A percentile compares a stretch with the other conserved stretches of the same genome.
Evolutionary conservation across 2,888 invertebrate genomes (phyloP).

Genomic region (Pyrocoelia pectoralis): DNA sequence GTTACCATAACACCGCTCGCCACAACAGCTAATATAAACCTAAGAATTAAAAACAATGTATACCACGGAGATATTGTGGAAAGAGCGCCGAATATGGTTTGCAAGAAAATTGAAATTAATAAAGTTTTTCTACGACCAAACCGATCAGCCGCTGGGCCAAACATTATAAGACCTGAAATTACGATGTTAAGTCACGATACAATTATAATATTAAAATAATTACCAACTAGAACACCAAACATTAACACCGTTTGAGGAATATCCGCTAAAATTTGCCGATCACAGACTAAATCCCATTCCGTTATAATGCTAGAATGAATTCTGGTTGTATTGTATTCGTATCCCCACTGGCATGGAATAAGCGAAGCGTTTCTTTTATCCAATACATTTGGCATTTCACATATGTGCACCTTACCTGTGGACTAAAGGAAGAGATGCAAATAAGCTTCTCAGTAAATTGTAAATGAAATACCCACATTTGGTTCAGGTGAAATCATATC

Average conservation of each 20-base stretch:
- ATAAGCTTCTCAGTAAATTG: background rate
- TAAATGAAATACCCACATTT: background rate
- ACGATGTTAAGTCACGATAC: background rate
- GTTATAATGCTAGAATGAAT: conserved; percentile 71
- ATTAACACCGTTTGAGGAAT: conserved; percentile 69
- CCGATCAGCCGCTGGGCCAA: conserved; percentile 69
- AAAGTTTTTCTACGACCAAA: conserved; percentile 68
- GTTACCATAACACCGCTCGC: conserved; percentile 71
- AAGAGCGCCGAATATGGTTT: conserved; percentile 63
- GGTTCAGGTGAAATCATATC: conserved; percentile 48
- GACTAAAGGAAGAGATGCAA: background rate
- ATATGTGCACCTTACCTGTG: background rate
- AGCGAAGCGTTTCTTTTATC: background rate
- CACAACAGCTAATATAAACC: conserved; percentile 67
- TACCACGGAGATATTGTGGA: conserved; percentile 65
- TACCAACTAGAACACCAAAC: conserved; percentile 68
- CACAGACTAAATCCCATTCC: conserved; percentile 73
- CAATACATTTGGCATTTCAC: background rate
- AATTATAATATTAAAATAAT: too few species aligned
- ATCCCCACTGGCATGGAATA: conserved; percentile 49
- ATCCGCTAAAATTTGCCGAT: conserved; percentile 65
- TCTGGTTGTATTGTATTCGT: conserved; percentile 65
- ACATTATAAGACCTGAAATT: conserved; percentile 63
- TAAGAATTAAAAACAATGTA: conserved; percentile 62
- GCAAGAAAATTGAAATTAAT: conserved; percentile 64